Base-by-base conservation (phyloP, 2,113 vertebrate genomes). In the Phrynosoma platyrhinos region DNA sequence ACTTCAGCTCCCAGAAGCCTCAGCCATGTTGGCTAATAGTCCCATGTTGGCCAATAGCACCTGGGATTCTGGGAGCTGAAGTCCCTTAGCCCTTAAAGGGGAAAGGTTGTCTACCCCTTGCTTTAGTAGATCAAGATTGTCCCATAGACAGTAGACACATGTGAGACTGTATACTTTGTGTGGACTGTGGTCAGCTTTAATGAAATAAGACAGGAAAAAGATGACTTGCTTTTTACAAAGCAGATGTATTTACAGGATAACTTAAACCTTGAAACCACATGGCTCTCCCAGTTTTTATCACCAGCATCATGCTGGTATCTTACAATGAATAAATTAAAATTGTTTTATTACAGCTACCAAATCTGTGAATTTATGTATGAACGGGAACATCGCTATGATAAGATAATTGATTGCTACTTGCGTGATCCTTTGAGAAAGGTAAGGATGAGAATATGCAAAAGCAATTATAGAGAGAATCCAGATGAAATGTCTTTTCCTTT, bases 281-380 rank as follows among this genome's bases (percentile, higher is more conserved):
- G n/a, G 20, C 55, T 76, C 27, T 75, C 42, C 72, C 53, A 52
- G 32, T n/a, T 71, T 53, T 27, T 84, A 47, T 36, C 30, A 74
- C 9, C 68, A 12, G 25, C 68, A 71, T n/a, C 25, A 71, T 71
- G 68, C 8, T 9, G 36, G 30, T 53, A 64, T n/a, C 9, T 27
- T 64, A n/a, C 62, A 36, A 94, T 0, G 0, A 62, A 78, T 32
- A 25, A 72, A 84, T 25, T 32, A 80, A 21, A 75, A n/a, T 82
- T 90, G 93, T 89, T 91, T 79, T 68, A 0, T 94, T 96, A 87
- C 79, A 99, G 99, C 94, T 99, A 98, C 91, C 99, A 99, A 90
- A 99, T 99, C 76, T 99, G 99, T 87, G 99, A 99, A 91, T 99
- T 99, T 95, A 98, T 99, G 91, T 99, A 99, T 68, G 99, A 99